Conservation (phyloP, 2,888 invertebrate species). For the Furcula furcula region DNA sequence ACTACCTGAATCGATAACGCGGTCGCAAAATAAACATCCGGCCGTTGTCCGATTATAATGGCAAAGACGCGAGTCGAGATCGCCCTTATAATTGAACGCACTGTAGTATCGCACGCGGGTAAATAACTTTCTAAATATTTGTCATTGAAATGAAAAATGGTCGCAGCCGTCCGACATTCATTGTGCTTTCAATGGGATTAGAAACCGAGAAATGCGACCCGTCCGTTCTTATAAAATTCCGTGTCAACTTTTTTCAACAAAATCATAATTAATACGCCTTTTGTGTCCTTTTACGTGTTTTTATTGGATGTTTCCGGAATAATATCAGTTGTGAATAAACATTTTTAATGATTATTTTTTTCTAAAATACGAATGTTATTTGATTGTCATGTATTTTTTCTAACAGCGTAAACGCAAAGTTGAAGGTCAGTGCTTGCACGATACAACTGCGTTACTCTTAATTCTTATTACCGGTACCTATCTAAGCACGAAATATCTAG, state of each 20-base stretch:
- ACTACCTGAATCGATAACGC: constrained; percentile 73
- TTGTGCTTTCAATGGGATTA: constrained; percentile 75
- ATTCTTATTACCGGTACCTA: too few relatives aligned
- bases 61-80: constrained; percentile 47
- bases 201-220: constrained; percentile 71
- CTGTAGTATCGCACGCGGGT: constrained; percentile 63
- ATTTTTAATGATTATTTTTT: not conserved
- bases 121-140: constrained; percentile 81
- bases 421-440: too few relatives aligned
- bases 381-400: not conserved
- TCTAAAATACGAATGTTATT: not conserved
- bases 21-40: constrained; percentile 74
- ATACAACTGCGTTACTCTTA: too few relatives aligned
- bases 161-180: constrained; percentile 54
- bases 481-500: too few relatives aligned
- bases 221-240: constrained; percentile 52
- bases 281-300: constrained; percentile 44
- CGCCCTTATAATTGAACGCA: constrained; percentile 66
- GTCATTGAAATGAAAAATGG: constrained; percentile 78
- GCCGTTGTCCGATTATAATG: constrained; percentile 57
- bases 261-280: constrained; percentile 57
- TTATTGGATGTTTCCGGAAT: constrained; percentile 52
- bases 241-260: constrained; percentile 49
- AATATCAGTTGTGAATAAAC: too few relatives aligned
- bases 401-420: constrained; percentile 7